Percentiles rank a stretch among this genome's conserved stretches.
These are phyloP conservation scores for Notothenia coriiceps DNA, from an alignment of 2,113 vertebrate genomes.

Conservation along the genomic window DNA sequence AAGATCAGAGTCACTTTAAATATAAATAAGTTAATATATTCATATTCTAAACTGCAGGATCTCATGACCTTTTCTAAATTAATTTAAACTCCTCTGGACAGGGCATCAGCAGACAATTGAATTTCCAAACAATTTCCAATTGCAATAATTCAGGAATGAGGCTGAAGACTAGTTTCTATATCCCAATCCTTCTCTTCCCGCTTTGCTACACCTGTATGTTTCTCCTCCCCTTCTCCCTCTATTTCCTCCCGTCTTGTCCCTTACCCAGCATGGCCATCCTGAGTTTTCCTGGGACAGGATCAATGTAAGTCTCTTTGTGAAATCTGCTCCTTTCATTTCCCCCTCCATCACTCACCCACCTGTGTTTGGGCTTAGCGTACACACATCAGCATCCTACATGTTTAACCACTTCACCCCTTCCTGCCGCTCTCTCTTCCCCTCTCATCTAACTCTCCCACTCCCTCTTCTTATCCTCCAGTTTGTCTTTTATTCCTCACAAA, in stretches of 20 bases:
- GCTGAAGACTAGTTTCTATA: conserved; percentile 14
- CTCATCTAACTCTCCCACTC: conserved; percentile 14
- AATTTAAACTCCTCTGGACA: not conserved
- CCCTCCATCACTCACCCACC: conserved; percentile 37
- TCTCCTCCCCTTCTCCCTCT: conserved; percentile 13
- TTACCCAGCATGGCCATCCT: conserved; percentile 89
- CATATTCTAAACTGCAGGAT: not conserved
- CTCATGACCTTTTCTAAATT: no score
- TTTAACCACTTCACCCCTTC: conserved; percentile 30
- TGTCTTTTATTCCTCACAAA: conserved; percentile 22
- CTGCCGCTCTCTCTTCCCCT: conserved; percentile 24
- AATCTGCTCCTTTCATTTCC: conserved; percentile 11
- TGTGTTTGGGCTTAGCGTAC: conserved; percentile 36
- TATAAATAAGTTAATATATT: not conserved
- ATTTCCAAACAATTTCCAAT: not conserved
- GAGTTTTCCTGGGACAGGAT: conserved; percentile 99
- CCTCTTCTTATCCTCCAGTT: conserved; percentile 23
- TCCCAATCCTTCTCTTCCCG: conserved; percentile 13
- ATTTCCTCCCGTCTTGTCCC: conserved; percentile 55
- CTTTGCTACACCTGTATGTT: conserved; percentile 8
- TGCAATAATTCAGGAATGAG: not conserved
- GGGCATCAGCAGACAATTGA: no score
- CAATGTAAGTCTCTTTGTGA: conserved; percentile 90
- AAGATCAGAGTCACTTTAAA: not conserved
- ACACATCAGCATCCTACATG: conserved; percentile 39